phyloP scores from a whole-genome alignment of 1,140 invertebrate genomes.

The Mercenaria mercenaria region DNA sequence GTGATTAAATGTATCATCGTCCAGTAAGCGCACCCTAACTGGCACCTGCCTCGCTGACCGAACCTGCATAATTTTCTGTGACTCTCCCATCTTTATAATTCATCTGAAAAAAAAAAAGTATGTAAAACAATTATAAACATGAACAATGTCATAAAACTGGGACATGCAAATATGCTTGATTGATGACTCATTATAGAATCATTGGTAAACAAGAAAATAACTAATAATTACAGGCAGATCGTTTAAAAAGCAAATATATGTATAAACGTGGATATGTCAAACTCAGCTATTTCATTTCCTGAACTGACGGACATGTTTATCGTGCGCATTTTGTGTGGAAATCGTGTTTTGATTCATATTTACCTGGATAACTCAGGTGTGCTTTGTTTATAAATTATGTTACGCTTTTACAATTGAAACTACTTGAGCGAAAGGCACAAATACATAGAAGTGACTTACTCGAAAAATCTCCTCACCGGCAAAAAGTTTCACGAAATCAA shows the following conservation, averaged over 20 bases:
- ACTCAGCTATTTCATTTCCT: too few relatives aligned
- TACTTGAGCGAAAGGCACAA: too few relatives aligned
- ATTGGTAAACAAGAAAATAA: too few relatives aligned
- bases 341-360: neutral
- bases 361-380: neutral
- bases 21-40: slow-evolving; percentile 16
- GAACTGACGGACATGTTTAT: too few relatives aligned
- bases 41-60: slow-evolving; percentile 58
- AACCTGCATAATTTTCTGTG: slow-evolving; percentile 42
- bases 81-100: slow-evolving; percentile 27
- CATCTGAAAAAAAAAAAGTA: neutral
- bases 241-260: too few relatives aligned
- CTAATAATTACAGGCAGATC: too few relatives aligned
- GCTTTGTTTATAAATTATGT: neutral
- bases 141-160: neutral
- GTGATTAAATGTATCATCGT: slow-evolving; percentile 55
- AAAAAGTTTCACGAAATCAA: slow-evolving; percentile 9
- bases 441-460: slow-evolving; percentile 45
- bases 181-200: neutral
- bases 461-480: neutral
- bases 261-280: too few relatives aligned
- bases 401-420: too few relatives aligned
- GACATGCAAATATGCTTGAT: neutral
- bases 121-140: slow-evolving; percentile 5
- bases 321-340: too few relatives aligned